Evolutionary conservation across 1,140 invertebrate genomes (phyloP).

Genomic region (Drosophila seguyi): DNA sequence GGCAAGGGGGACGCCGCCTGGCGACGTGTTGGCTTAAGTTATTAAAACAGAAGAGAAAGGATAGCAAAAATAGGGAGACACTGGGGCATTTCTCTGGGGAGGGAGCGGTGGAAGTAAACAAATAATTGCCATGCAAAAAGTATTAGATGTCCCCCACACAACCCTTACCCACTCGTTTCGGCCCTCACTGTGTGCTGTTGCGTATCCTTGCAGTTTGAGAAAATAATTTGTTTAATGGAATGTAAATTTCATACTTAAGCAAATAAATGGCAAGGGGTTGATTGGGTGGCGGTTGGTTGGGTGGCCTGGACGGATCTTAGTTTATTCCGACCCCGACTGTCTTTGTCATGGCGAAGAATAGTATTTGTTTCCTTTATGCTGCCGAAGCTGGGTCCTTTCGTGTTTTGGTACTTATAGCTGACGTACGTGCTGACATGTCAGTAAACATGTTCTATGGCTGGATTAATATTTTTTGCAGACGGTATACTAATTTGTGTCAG

Average conservation of each 20-base stretch:
- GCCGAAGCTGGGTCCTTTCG: slow-evolving; percentile 22
- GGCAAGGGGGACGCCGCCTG: slow-evolving; percentile 16
- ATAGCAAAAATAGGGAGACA: slow-evolving; percentile 40
- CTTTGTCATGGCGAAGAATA: slow-evolving; percentile 35
- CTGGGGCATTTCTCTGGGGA: slow-evolving; percentile 10
- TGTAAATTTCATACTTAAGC: slow-evolving; percentile 82
- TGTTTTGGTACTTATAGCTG: slow-evolving; percentile 16
- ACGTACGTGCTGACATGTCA: slow-evolving; percentile 12
- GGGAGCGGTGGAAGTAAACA: slow-evolving; percentile 50
- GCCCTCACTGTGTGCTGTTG: slow-evolving; percentile 38
- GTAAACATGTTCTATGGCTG: neutral
- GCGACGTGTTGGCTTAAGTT: slow-evolving; percentile 79
- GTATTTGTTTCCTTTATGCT: slow-evolving; percentile 44
- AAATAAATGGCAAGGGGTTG: slow-evolving; percentile 69
- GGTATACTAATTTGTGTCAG: neutral
- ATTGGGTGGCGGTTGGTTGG: slow-evolving; percentile 11
- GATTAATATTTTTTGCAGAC: too few relatives aligned
- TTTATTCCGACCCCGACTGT: slow-evolving; percentile 9
- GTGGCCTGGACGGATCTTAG: neutral
- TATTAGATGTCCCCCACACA: slow-evolving; percentile 55
- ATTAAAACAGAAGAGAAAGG: slow-evolving; percentile 70
- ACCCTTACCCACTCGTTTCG: neutral
- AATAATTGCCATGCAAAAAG: slow-evolving; percentile 82
- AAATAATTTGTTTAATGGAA: slow-evolving; percentile 84
- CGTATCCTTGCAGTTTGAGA: slow-evolving; percentile 63